phyloP scores from a whole-genome alignment of 2,888 invertebrate genomes.

The Napeogenes inachia region DNA sequence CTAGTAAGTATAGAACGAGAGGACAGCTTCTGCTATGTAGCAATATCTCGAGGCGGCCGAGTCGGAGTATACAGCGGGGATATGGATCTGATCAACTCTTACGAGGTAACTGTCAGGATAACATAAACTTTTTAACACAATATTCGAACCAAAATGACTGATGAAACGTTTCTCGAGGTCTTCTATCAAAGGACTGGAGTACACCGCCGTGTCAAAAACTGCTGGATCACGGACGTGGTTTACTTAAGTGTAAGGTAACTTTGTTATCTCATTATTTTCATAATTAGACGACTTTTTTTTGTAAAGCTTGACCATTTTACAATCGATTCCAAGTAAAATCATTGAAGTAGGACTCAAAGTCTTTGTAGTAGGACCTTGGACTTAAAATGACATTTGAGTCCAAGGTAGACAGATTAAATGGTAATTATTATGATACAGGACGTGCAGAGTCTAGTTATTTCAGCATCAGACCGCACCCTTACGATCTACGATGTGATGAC shows the following conservation, averaged over 20 bases:
- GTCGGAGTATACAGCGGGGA: constrained; percentile 79
- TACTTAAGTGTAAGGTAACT: constrained; percentile 61
- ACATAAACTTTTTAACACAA: neutral
- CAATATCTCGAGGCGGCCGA: constrained; percentile 77
- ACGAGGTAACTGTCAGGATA: constrained; percentile 50
- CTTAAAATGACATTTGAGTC: too few species aligned
- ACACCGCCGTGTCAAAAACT: constrained; percentile 64
- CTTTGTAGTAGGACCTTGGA: too few species aligned
- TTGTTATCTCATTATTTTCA: neutral
- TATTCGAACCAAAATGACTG: too few species aligned
- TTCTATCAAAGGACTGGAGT: constrained; percentile 75
- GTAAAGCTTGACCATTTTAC: too few species aligned
- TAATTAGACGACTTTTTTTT: too few species aligned
- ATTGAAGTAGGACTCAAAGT: too few species aligned
- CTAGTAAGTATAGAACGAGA: constrained; percentile 75
- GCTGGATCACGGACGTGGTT: constrained; percentile 81
- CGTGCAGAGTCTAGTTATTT: constrained; percentile 70
- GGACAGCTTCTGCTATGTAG: constrained; percentile 79
- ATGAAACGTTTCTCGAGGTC: constrained; percentile 43
- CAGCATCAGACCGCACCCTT: constrained; percentile 78
- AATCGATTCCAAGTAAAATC: too few species aligned
- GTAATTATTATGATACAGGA: constrained; percentile 52
- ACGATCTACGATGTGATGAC: constrained; percentile 79
- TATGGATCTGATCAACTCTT: constrained; percentile 69
- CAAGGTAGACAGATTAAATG: too few species aligned